Conservation (phyloP, 2,888 invertebrate genomes). For the Xanthia togata region DNA sequence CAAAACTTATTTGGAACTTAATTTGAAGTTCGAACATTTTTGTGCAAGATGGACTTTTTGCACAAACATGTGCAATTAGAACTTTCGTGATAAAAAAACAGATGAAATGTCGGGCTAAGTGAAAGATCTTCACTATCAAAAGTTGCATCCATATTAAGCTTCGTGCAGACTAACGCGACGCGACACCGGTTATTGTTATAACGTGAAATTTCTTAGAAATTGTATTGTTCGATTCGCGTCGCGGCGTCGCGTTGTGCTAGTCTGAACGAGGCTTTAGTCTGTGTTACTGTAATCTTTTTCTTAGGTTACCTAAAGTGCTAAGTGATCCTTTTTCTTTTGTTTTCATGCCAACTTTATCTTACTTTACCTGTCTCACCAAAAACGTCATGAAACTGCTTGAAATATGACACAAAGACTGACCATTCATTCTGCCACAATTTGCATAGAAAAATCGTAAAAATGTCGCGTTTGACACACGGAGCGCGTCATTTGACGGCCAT, state of each 20-base stretch:
- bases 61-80: too few species aligned
- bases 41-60: too few species aligned
- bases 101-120: background rate
- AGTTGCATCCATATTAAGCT: background rate
- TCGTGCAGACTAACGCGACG: too few species aligned
- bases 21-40: too few species aligned
- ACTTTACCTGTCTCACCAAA: background rate
- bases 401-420: constrained; percentile 75
- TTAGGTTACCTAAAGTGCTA: background rate
- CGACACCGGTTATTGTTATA: too few species aligned
- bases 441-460: constrained; percentile 81
- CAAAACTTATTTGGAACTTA: too few species aligned
- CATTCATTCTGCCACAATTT: constrained; percentile 80
- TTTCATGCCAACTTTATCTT: background rate
- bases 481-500: constrained; percentile 51
- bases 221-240: too few species aligned
- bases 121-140: background rate
- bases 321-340: background rate
- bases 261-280: too few species aligned
- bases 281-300: background rate
- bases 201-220: too few species aligned
- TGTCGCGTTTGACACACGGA: constrained; percentile 77
- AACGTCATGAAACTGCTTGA: constrained; percentile 53
- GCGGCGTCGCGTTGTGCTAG: too few species aligned
- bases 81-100: background rate